These are phyloP conservation scores for Chironomus tentans DNA, from an alignment of 2,888 invertebrate species.

Conservation along the genomic window DNA sequence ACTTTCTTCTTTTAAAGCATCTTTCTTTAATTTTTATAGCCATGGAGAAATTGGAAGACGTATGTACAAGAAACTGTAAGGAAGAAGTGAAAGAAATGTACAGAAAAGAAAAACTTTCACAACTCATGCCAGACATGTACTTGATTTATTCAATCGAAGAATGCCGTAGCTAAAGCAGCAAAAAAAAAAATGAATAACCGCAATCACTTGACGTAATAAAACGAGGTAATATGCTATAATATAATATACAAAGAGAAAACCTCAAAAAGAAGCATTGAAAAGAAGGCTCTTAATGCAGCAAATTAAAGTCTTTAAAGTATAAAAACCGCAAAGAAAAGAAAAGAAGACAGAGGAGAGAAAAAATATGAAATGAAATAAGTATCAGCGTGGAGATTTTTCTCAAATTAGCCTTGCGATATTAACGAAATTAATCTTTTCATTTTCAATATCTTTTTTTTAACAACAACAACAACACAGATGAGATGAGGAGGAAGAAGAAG, in stretches of 20 bases:
- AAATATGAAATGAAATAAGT: background rate
- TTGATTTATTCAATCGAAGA: conserved; percentile 10
- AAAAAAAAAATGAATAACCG: conserved; percentile 14
- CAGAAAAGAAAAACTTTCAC: background rate
- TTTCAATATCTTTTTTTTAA: background rate
- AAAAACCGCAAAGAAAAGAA: conserved; percentile 7
- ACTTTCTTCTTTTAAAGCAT: background rate
- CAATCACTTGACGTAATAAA: conserved; percentile 27
- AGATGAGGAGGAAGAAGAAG: background rate
- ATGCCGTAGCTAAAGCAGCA: background rate
- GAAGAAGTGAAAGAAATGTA: background rate
- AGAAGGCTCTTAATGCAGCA: conserved; percentile 10
- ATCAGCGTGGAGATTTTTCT: conserved; percentile 13
- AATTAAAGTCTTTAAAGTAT: conserved; percentile 21
- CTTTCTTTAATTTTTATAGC: background rate
- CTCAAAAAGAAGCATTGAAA: conserved; percentile 1
- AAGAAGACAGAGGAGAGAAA: background rate
- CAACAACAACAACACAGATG: background rate
- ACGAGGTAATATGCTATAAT: conserved; percentile 14
- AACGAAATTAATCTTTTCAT: conserved; percentile 20
- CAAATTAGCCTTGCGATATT: conserved; percentile 20
- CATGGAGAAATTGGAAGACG: background rate
- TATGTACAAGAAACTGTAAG: background rate
- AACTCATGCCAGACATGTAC: conserved; percentile 11
- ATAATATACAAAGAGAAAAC: conserved; percentile 14